Evolutionary conservation across 2,888 invertebrate genomes (phyloP).

Genomic region (Napeogenes sylphis): DNA sequence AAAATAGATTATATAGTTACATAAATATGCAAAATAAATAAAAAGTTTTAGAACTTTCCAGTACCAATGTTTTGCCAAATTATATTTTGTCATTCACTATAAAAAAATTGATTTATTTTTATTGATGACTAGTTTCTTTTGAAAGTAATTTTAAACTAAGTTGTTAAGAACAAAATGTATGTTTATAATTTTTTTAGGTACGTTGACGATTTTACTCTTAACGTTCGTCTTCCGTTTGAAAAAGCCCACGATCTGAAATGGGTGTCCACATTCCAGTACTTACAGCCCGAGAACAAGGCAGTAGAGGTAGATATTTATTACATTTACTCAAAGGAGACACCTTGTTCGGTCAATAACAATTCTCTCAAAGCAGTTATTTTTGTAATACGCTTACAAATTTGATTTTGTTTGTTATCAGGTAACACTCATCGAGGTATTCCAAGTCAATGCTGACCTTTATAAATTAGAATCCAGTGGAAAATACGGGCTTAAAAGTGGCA

Average conservation of each 20-base stretch:
- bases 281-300: constrained; percentile 60
- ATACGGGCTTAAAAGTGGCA: constrained; percentile 50
- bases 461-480: constrained; percentile 66
- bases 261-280: constrained; percentile 50
- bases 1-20: too few relatives aligned
- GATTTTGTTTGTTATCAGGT: constrained; percentile 40
- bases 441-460: constrained; percentile 75
- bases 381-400: not conserved
- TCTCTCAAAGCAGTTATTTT: too few relatives aligned
- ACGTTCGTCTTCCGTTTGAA: constrained; percentile 76
- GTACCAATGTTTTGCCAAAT: too few relatives aligned
- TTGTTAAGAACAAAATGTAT: too few relatives aligned
- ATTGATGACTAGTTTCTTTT: too few relatives aligned
- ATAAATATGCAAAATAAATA: too few relatives aligned
- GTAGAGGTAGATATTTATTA: constrained; percentile 49
- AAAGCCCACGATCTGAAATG: constrained; percentile 77
- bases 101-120: not conserved
- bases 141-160: too few relatives aligned
- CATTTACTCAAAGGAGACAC: too few relatives aligned
- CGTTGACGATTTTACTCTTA: constrained; percentile 64
- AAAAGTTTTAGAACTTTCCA: too few relatives aligned
- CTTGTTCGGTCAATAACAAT: too few relatives aligned
- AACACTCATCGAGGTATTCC: constrained; percentile 55
- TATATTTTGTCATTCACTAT: too few relatives aligned
- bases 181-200: constrained; percentile 42